Evolutionary conservation across 2,797 vertebrate species (phyloP).

Genomic region (Babyrousa celebensis): DNA sequence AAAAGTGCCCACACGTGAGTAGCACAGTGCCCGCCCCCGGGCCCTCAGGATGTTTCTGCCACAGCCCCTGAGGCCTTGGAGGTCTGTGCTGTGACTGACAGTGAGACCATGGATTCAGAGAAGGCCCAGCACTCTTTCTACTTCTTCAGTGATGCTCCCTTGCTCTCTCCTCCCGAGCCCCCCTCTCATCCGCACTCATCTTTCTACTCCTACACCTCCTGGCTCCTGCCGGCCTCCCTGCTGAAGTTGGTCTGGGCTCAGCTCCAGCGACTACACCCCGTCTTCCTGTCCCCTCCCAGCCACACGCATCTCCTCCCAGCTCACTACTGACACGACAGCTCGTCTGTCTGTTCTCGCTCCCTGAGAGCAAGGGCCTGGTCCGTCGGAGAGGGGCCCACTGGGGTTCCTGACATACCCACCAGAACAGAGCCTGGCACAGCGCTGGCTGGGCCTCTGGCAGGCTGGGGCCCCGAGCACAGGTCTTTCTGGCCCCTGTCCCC

Average conservation of each 20-base stretch:
- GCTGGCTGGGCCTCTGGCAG: background rate
- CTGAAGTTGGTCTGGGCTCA: background rate
- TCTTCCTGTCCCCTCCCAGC: background rate
- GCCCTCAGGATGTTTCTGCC: background rate
- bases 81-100: background rate
- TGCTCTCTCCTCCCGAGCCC: no score
- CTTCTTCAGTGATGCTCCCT: fast-evolving
- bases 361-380: background rate
- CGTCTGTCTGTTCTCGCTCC: background rate
- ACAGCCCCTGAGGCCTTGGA: background rate
- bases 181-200: background rate
- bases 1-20: background rate
- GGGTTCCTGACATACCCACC: background rate
- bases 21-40: background rate
- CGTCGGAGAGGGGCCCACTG: background rate
- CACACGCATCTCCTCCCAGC: background rate
- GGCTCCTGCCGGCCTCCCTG: background rate
- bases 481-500: background rate
- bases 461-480: background rate
- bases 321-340: background rate
- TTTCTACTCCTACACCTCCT: background rate
- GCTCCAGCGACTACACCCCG: background rate
- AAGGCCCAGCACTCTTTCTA: fast-evolving
- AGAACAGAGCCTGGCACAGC: background rate
- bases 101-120: fast-evolving